Evolutionary conservation across 2,113 vertebrate species (phyloP), one percentile per base, ranked within the genome.

Genomic region (Chrysochloris asiatica): DNA sequence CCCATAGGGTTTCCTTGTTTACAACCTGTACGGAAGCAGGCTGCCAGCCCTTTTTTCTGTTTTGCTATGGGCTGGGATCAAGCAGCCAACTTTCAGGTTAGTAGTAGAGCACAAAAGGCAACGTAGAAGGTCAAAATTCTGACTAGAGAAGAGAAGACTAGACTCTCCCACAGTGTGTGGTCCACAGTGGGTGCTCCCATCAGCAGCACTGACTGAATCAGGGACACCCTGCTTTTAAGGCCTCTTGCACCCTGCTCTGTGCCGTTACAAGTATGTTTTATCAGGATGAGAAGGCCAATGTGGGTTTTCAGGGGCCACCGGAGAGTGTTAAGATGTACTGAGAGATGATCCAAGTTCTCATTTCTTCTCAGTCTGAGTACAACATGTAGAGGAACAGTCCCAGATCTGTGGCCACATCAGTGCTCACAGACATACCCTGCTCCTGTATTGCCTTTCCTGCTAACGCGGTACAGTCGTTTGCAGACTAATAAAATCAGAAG

Each of bases 401-500:
- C 76, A 52, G 47, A 8, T 30, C 88, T 8, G 14, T 56, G 0
- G 10, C 38, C 54, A 8, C 69, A 0, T n/a, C 33, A 2, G 19
- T 3, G 8, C 36, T 7, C 4, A 4, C 28, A 61, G 56, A 72
- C 47, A 0, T 1, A n/a, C 38, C 5, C 59, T 50, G 0, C 56
- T n/a, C 11, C 2, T 0, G 16, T 3, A 2, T 12, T 1, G 5
- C 73, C 75, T 59, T 41, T 0, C 1, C 38, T 22, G 73, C 88
- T 41, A 77, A 69, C 1, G 0, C 56, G 13, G 78, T 10, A 0
- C 7, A 0, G 50, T 63, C 38, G 0, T 86, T 93, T 48, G 47
- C 82, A 50, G 67, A 47, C 82, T 79, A 69, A 91, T 88, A 90
- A 83, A 84, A 88, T 7, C 8, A 1, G 69, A 63, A 63, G 82